Base-by-base conservation (phyloP, 1,140 invertebrate genomes). In the Cephus cinctus region DNA sequence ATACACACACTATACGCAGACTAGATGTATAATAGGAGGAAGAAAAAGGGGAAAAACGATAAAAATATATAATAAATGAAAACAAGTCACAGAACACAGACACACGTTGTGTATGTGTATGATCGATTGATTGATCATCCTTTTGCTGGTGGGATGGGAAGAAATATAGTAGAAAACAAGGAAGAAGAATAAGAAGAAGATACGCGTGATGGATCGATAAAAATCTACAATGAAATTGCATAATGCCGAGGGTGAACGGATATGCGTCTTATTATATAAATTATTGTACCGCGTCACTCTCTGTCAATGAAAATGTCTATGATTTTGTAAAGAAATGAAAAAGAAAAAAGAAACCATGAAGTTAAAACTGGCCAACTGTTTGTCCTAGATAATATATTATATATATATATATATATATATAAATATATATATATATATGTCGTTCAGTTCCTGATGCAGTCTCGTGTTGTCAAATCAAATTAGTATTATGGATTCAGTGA, bases 381-480 rank as follows among this genome's bases (percentile, higher is more conserved):
- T 69, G 60, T 68, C 55, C 54, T 63, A 74, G 52, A 66, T 68
- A 62, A 65, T 65, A 57, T 58, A 66, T 62, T 55, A 46, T 52
- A 27, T 38, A 16, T 38, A 5, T 38, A 5, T 38, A 5, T 53
- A 41, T 61, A 60, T 63, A 57, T 58, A 45, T 53, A 52, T 56
- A 59, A 45, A 50, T 41, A 56, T 36, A 43, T 49, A 57, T 42
- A 61, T 61, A 59, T 53, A 57, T 56, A 57, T 62, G 56, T 69
- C 60, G 60, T 65, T 63, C 61, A 74, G 67, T 73, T 74, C 65
- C 62, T 67, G 57, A 70, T 62, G 56, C 65, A 65, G 63, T 69
- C 58, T 67, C 63, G 63, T 68, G 60, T 67, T 63, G 58, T 71
- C 55, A 70, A 75, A 70, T 70, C 62, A 72, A 74, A 73, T 67